A percentile compares a stretch with the other conserved stretches of the same genome.
These are phyloP conservation scores for Labia minor DNA, from an alignment of 2,888 invertebrate species.

Conservation along the genomic window DNA sequence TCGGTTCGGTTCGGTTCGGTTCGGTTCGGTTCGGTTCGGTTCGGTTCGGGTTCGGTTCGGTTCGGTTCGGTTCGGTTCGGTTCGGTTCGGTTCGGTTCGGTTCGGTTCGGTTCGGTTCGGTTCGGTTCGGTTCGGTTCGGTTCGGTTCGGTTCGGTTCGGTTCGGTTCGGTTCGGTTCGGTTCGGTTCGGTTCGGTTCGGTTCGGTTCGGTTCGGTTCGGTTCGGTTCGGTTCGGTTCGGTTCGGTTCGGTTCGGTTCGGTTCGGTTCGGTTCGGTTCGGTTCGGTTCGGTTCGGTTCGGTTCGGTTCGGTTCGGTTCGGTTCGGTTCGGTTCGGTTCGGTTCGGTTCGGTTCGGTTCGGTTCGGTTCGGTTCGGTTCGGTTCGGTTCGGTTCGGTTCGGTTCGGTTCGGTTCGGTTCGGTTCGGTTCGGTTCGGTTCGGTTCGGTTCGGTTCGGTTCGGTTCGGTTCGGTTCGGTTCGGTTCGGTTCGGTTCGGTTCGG, in stretches of 20 bases:
- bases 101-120: conserved; percentile 13
- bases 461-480: conserved; percentile 17
- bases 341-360: conserved; percentile 5
- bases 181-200: background rate
- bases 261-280: conserved; percentile 19
- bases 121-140: background rate
- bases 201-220: conserved; percentile 15
- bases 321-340: too few species aligned
- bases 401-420: conserved; percentile 17
- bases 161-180: conserved; percentile 14
- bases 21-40: conserved; percentile 18
- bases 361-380: conserved; percentile 13
- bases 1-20: too few species aligned
- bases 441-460: conserved; percentile 17
- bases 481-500: conserved; percentile 17
- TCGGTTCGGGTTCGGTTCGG: conserved; percentile 17
- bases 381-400: conserved; percentile 15
- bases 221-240: conserved; percentile 17
- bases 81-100: too few species aligned
- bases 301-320: conserved; percentile 14
- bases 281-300: conserved; percentile 18
- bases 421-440: conserved; percentile 18
- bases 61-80: conserved; percentile 16
- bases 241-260: too few species aligned
- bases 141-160: too few species aligned